phyloP scores from a whole-genome alignment of 2,797 vertebrate species.

The Propithecus perrieri region DNA sequence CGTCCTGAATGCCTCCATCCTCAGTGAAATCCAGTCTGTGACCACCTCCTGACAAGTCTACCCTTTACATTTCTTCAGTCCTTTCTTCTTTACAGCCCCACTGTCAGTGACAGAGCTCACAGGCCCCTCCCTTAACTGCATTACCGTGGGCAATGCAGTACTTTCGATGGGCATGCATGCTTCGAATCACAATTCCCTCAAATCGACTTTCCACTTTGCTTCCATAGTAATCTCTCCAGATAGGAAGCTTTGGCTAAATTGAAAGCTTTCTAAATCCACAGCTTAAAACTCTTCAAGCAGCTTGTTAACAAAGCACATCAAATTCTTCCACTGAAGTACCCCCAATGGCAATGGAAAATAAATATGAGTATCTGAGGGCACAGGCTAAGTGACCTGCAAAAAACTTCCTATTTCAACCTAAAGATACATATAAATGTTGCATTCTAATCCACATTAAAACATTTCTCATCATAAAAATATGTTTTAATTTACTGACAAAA shows the following conservation, averaged over 20 bases:
- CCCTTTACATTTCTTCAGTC: too few species aligned
- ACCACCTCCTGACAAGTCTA: neutral
- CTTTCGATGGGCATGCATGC: accelerated
- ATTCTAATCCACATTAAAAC: neutral
- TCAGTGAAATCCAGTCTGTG: neutral
- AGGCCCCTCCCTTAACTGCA: too few species aligned
- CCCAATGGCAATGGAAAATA: neutral
- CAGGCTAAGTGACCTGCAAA: neutral
- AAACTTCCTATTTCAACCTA: neutral
- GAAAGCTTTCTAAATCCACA: neutral
- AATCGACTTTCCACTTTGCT: neutral
- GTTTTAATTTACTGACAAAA: neutral
- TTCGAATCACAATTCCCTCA: neutral
- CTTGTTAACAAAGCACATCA: neutral
- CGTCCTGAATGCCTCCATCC: neutral
- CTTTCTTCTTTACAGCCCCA: accelerated
- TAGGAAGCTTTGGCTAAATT: neutral
- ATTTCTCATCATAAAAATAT: neutral
- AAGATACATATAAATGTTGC: neutral
- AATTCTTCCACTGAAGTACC: neutral
- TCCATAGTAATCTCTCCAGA: neutral
- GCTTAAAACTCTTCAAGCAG: neutral
- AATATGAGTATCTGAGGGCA: neutral
- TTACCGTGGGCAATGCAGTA: accelerated
- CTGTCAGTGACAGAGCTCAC: neutral